A percentile compares a stretch with the other conserved stretches of the same genome.
These are phyloP conservation scores for Rhinogobius similis DNA, from an alignment of 2,113 vertebrate genomes.

Conservation along the genomic window DNA sequence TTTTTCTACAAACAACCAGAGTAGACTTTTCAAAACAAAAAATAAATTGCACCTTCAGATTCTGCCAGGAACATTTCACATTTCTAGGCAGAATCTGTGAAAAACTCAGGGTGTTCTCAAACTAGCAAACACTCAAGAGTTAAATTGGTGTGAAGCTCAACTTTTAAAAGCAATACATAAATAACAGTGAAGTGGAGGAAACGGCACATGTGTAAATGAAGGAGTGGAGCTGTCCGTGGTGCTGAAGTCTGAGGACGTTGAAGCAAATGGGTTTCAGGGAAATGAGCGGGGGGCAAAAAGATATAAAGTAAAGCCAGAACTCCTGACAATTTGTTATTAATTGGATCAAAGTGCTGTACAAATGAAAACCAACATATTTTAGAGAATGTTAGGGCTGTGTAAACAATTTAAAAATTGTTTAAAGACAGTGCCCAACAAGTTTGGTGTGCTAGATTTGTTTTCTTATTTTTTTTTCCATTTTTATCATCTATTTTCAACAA, in stretches of 20 bases:
- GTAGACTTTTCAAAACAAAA: too few species aligned
- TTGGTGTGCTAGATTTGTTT: too few species aligned
- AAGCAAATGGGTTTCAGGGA: background rate
- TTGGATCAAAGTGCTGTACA: too few species aligned
- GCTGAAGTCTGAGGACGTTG: background rate
- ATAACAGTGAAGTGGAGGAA: background rate
- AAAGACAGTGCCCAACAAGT: too few species aligned
- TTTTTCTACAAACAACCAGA: too few species aligned
- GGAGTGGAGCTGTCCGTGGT: background rate
- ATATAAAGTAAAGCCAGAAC: background rate
- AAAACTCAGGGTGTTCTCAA: background rate
- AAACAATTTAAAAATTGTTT: too few species aligned
- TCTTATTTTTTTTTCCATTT: too few species aligned
- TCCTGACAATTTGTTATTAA: background rate
- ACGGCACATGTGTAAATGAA: background rate
- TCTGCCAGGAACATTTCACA: background rate
- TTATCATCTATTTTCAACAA: too few species aligned
- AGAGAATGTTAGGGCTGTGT: too few species aligned
- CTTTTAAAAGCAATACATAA: too few species aligned
- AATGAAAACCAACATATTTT: too few species aligned
- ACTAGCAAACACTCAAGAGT: background rate
- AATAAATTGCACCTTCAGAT: too few species aligned
- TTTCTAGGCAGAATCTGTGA: background rate
- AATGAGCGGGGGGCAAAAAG: background rate
- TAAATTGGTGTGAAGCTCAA: background rate